phyloP scores from a whole-genome alignment of 2,113 vertebrate genomes.

The Rhadina sibilatrix region DNA sequence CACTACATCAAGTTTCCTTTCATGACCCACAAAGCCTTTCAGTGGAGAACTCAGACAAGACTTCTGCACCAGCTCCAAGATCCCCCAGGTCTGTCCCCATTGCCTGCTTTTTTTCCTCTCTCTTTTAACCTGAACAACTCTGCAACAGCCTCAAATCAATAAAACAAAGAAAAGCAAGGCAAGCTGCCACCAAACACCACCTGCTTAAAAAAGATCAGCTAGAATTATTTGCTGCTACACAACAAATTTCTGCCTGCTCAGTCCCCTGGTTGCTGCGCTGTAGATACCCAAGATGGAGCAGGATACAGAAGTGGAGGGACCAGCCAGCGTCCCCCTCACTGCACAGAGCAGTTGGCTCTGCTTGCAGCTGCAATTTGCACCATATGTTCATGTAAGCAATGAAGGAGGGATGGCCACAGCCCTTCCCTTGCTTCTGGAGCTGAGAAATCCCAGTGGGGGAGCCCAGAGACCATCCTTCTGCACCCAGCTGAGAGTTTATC shows the following conservation, averaged over 20 bases:
- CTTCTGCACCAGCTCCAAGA: background rate
- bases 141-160: background rate
- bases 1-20: background rate
- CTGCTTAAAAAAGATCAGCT: background rate
- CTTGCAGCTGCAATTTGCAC: background rate
- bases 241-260: background rate
- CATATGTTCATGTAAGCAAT: background rate
- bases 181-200: background rate
- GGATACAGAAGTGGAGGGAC: background rate
- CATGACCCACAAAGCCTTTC: background rate
- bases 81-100: background rate
- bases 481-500: background rate
- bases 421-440: background rate
- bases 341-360: background rate
- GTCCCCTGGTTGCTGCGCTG: background rate
- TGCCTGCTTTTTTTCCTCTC: background rate
- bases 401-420: background rate
- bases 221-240: conserved; percentile 1
- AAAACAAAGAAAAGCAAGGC: background rate
- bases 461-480: background rate
- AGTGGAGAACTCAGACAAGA: background rate
- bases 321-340: background rate
- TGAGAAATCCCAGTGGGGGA: background rate
- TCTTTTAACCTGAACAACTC: background rate
- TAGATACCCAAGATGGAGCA: background rate